Conservation (phyloP, 2,797 vertebrate species). For the Esox masquinongy region DNA sequence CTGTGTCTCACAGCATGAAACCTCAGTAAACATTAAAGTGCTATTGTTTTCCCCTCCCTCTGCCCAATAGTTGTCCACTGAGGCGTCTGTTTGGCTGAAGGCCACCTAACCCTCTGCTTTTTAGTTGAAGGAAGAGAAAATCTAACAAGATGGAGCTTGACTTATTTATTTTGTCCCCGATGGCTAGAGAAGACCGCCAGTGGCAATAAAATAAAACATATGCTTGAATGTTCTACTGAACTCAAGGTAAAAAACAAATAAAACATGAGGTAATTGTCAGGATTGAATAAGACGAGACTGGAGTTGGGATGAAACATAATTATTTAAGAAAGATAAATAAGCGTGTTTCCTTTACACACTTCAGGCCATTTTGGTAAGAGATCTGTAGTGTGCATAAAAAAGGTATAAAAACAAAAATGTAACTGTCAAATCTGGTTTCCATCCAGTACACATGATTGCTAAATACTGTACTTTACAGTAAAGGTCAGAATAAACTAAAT, state of each 20-base stretch:
- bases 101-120: background rate
- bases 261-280: conserved; percentile 1
- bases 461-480: background rate
- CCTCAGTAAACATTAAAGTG: conserved; percentile 2
- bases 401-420: conserved; percentile 14
- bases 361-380: conserved; percentile 9
- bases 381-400: conserved; percentile 10
- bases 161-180: background rate
- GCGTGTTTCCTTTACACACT: background rate
- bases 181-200: conserved; percentile 3
- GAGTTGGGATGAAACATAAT: background rate
- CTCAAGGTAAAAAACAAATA: conserved; percentile 9
- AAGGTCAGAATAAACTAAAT: background rate
- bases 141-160: background rate
- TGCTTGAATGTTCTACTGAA: conserved; percentile 26
- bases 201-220: conserved; percentile 15
- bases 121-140: background rate
- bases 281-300: background rate
- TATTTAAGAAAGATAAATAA: conserved; percentile 19
- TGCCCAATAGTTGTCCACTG: conserved; percentile 16
- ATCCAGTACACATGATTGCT: background rate
- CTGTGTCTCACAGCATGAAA: background rate
- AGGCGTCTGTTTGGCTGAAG: background rate
- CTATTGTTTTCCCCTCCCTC: background rate
- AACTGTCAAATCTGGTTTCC: background rate